phyloP scores from a whole-genome alignment of 2,113 vertebrate genomes.

The Chaetorhynchus papuensis region DNA sequence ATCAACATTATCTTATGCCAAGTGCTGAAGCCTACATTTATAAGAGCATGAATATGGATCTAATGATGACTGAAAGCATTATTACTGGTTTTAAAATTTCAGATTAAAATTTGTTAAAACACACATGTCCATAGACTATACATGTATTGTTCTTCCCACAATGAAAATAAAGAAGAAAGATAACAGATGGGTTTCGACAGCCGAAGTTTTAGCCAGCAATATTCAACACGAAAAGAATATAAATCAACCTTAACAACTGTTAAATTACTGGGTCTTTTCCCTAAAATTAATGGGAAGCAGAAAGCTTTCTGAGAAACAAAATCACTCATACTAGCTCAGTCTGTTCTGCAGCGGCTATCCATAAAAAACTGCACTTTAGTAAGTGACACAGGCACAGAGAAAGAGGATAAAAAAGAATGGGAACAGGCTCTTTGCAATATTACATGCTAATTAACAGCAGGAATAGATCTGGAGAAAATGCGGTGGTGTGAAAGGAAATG shows the following conservation, averaged over 20 bases:
- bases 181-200: neutral
- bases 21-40: neutral
- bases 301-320: neutral
- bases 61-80: neutral
- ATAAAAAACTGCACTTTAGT: neutral
- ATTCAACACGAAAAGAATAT: neutral
- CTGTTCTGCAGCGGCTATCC: neutral
- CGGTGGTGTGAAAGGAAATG: neutral
- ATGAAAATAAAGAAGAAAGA: neutral
- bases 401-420: neutral
- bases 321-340: neutral
- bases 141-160: neutral
- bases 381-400: neutral
- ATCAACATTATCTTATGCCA: neutral
- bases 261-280: neutral
- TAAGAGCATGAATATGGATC: rapidly evolving
- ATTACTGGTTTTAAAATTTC: neutral
- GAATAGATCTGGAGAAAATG: neutral
- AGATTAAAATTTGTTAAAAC: neutral
- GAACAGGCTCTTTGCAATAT: neutral
- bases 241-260: neutral
- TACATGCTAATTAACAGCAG: neutral
- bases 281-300: neutral
- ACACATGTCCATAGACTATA: neutral
- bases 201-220: neutral